These are phyloP conservation scores for Holothuria scabra DNA, from an alignment of 53 echinoderm and acorn worm genomes.

Conservation along the genomic window DNA sequence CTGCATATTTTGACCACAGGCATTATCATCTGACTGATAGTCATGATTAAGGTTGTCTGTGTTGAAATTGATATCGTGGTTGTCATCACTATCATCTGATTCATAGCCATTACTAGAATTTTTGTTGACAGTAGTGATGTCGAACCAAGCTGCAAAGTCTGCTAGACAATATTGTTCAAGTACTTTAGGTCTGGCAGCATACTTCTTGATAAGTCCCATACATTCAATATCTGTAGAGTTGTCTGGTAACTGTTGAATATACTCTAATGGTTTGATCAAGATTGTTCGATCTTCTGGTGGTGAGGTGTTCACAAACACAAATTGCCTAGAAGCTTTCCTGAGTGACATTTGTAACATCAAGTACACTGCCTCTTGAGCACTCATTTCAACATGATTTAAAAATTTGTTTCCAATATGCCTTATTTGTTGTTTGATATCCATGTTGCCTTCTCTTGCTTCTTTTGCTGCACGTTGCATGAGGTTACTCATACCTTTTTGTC, in stretches of 20 bases:
- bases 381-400: conserved; percentile 54
- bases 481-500: conserved; percentile 52
- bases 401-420: conserved; percentile 59
- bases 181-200: conserved; percentile 50
- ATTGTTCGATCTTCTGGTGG: conserved; percentile 53
- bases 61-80: neutral
- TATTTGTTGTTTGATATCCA: conserved; percentile 27
- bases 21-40: no score
- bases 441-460: conserved; percentile 55
- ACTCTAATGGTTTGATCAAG: conserved; percentile 42
- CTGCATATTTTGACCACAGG: no score
- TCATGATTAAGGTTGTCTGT: no score
- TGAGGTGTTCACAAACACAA: conserved; percentile 53
- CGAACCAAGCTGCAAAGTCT: conserved; percentile 57
- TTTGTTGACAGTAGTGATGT: conserved; percentile 4
- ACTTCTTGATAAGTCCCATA: conserved; percentile 46
- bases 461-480: conserved; percentile 45
- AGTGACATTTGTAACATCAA: conserved; percentile 48
- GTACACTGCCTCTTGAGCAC: conserved; percentile 68
- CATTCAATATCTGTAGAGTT: conserved; percentile 61
- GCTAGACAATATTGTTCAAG: conserved; percentile 53
- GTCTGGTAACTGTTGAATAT: conserved; percentile 54
- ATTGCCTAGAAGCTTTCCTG: conserved; percentile 35
- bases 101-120: neutral
- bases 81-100: conserved; percentile 7